These are phyloP conservation scores for Strigamia transsilvanica DNA, from an alignment of 2,888 invertebrate genomes.

Conservation along the genomic window DNA sequence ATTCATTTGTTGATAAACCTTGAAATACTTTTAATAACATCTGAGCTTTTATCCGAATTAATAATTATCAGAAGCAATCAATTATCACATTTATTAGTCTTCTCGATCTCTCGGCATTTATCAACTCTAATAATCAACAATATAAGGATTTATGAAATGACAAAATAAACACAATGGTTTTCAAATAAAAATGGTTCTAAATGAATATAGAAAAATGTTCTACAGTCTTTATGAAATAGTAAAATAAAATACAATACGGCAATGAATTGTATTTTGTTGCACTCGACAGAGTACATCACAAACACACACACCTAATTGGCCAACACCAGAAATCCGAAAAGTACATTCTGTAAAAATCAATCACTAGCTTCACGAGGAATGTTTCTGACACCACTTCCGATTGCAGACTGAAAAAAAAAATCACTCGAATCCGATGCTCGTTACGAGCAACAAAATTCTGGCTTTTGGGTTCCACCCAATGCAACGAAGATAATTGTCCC, in stretches of 20 bases:
- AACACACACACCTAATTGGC: constrained; percentile 36
- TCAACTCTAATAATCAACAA: constrained; percentile 24
- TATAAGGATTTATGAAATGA: constrained; percentile 38
- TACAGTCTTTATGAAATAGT: constrained; percentile 36
- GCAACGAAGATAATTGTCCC: not conserved
- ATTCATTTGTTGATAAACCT: not conserved
- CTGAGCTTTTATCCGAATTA: not conserved
- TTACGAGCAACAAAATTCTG: constrained; percentile 48
- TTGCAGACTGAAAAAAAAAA: constrained; percentile 27
- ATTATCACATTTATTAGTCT: constrained; percentile 41
- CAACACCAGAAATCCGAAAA: constrained; percentile 13
- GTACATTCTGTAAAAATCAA: constrained; percentile 4
- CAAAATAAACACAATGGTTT: constrained; percentile 23
- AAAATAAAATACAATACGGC: constrained; percentile 33
- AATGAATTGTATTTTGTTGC: constrained; percentile 39
- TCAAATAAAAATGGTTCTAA: constrained; percentile 38
- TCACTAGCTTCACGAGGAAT: constrained; percentile 15
- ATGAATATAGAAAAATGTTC: constrained; percentile 12
- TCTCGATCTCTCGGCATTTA: constrained; percentile 25
- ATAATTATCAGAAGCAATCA: constrained; percentile 37
- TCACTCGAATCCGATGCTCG: constrained; percentile 6
- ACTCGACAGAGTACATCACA: constrained; percentile 44
- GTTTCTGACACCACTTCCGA: constrained; percentile 20
- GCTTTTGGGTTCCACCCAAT: constrained; percentile 43
- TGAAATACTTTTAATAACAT: not conserved